Evolutionary conservation across 2,888 invertebrate species (phyloP), one percentile per base, ranked within the genome.

Genomic region (Ormyrus labotus): DNA sequence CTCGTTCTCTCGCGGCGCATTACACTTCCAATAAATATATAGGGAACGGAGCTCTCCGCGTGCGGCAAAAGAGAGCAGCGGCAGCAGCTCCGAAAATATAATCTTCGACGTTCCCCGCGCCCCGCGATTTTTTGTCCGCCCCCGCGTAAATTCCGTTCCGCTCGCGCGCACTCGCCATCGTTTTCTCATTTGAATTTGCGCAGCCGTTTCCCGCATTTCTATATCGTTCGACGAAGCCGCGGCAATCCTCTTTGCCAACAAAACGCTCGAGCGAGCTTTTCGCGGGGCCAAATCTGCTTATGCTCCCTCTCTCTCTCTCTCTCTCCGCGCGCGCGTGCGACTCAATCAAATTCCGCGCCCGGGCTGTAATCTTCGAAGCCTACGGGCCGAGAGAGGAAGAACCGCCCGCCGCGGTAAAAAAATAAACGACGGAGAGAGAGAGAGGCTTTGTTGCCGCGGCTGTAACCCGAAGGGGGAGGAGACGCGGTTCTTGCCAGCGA

Each of bases 181-280:
- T 87, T 88, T 89, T 88, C 61, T 89, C 90, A 88, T 89, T 89
- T 89, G 87, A 87, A 88, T 88, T 87, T 85, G 85, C 83, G 83
- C 82, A 81, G 63, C 72, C 19, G 19, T 58, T 51, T 45, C 60
- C 61, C 50, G 47, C 75, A 60, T 76, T 77, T 76, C 78, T 51
- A 75, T 78, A 75, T 78, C 63, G 13, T 84, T 83, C 85, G 83
- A 84, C 19, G 84, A 81, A 84, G 82, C 82, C 84, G 83, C 57
- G 53, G 74, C 88, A 88, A 89, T 89, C 88, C 88, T 87, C 88
- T 89, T 88, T 89, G 87, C 86, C 86, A 86, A 85, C 86, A 87
- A 87, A 19, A 88, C 86, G 87, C 87, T 87, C 84, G 82, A 87
- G 83, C 85, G 88, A 87, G 84, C 84, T 84, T 19, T 19, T 83